Base-by-base conservation (phyloP, 2,888 invertebrate species). In the Ypsolopha scabrella region DNA sequence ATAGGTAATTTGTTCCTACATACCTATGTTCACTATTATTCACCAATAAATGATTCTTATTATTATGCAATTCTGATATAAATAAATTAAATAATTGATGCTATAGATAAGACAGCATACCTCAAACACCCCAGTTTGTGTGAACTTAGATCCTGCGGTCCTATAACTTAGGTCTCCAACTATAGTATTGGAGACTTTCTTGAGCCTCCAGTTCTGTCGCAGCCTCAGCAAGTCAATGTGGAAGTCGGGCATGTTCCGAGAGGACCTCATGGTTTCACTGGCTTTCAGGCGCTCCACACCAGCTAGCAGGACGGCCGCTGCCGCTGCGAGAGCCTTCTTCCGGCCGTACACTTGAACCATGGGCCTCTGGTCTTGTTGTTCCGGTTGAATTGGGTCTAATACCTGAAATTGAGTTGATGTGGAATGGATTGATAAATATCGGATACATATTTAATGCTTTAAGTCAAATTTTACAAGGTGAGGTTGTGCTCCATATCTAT, bases 131-230 rank as follows among this genome's bases (percentile, higher is more conserved):
- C 98, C 98, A 54, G 94, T 94, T 81, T 97, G 97, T 55, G 92
- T 92, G 71, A 94, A 98, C 70, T 97, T 94, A 0, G 97, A 98
- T 1, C 98, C 98, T 56, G 97, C 97, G 67, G 97, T 97, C 55
- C 96, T 90, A 70, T 98, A 98, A 72, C 98, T 98, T 6, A 98
- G 89, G 80, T 98, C 98, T 0, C 98, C 98, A 51, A 98, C 93
- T 53, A 98, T 98, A 0, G 94, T 93, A 70, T 96, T 97, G 0
- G 96, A 96, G 0, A 97, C 96, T 86, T 98, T 98, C 70, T 98
- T 97, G n/a, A 98, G 78, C 47, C 98, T 88, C 98, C 98, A 98
- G 68, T 96, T 96, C 68, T 98, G 97, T 41, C 98, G 80, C 46
- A 98, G 85, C 53, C 95, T 88, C 34, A 98, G 73, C 51, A 98